Conservation (phyloP, 2,888 invertebrate genomes). For the Melieria crassipennis region DNA sequence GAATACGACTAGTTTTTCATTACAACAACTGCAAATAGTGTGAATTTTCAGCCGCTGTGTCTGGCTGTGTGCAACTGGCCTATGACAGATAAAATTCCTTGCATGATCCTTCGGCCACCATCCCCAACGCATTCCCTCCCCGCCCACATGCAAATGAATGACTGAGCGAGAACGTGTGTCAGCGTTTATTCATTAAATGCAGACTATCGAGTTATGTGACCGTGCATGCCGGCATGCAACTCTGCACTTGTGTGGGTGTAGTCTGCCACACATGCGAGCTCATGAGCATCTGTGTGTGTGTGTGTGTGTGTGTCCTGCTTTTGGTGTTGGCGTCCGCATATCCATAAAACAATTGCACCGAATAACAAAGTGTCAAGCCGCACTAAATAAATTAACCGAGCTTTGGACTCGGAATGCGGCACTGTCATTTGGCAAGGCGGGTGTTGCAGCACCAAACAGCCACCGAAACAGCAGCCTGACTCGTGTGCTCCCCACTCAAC, state of each 20-base stretch:
- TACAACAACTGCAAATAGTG: conserved; percentile 10
- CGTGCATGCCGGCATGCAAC: too few relatives aligned
- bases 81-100: too few relatives aligned
- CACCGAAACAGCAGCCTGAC: too few relatives aligned
- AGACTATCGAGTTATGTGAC: conserved; percentile 18
- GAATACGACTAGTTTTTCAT: neutral
- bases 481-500: too few relatives aligned
- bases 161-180: neutral
- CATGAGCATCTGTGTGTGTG: neutral
- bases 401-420: neutral
- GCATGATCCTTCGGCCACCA: neutral
- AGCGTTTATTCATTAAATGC: conserved; percentile 21
- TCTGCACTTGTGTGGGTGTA: too few relatives aligned
- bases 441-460: too few relatives aligned
- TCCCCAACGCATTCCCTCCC: neutral
- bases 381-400: conserved; percentile 47
- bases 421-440: neutral
- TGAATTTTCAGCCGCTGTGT: neutral
- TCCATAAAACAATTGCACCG: conserved; percentile 44
- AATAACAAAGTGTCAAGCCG: conserved; percentile 46
- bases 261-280: neutral
- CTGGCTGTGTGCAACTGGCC: too few relatives aligned
- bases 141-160: neutral
- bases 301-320: neutral
- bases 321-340: neutral